These are phyloP conservation scores for Phenganax marumi DNA, from an alignment of 92 coral and sea anemone genomes.

Conservation along the genomic window DNA sequence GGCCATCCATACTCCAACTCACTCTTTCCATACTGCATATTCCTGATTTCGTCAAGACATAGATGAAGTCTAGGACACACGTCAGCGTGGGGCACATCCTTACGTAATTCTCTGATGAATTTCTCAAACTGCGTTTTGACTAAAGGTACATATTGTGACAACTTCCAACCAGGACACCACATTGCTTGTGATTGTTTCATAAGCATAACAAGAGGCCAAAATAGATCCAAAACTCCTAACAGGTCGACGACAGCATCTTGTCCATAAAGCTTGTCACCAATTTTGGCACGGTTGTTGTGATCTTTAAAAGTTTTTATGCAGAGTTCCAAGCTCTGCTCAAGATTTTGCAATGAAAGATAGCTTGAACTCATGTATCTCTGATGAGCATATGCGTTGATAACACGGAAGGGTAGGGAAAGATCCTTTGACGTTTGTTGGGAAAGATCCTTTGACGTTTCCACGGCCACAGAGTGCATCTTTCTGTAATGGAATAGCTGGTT, in stretches of 20 bases:
- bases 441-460: background rate
- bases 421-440: no score
- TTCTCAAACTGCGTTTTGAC: background rate
- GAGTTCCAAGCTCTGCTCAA: background rate
- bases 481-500: background rate
- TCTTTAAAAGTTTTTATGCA: background rate
- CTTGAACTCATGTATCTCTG: background rate
- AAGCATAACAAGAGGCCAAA: slow-evolving; percentile 6
- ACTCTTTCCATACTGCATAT: background rate
- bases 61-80: background rate
- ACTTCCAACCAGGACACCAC: slow-evolving; percentile 6
- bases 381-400: background rate
- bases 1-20: background rate
- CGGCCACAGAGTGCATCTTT: background rate
- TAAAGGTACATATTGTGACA: background rate
- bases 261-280: background rate
- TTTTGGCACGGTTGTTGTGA: background rate
- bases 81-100: slow-evolving; percentile 3
- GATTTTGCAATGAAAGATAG: background rate
- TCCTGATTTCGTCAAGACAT: background rate
- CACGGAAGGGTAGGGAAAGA: no score
- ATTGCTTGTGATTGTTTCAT: slow-evolving; percentile 12
- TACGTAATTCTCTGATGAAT: background rate
- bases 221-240: background rate
- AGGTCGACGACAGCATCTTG: background rate